These are phyloP conservation scores for Prunella strophiata DNA, from an alignment of 2,797 vertebrate species.

Conservation along the genomic window DNA sequence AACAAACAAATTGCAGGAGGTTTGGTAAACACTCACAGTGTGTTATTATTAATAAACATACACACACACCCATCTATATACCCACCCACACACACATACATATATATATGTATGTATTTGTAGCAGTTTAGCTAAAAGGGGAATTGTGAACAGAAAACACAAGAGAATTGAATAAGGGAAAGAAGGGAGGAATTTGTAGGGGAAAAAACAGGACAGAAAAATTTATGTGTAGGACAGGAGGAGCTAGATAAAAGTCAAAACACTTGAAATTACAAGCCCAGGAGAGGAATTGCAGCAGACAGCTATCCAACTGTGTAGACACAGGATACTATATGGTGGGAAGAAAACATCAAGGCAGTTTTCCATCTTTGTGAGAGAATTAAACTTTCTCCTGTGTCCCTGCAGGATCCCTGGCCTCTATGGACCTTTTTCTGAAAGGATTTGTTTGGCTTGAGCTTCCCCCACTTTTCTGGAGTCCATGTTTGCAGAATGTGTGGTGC, in stretches of 20 bases:
- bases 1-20: slow-evolving; percentile 7
- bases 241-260: background rate
- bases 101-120: background rate
- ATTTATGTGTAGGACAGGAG: accelerated
- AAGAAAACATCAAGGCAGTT: background rate
- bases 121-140: background rate
- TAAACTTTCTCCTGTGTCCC: background rate
- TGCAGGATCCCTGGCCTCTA: background rate
- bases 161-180: background rate
- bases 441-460: background rate
- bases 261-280: background rate
- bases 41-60: background rate
- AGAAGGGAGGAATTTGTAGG: background rate
- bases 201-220: background rate
- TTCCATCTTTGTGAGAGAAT: background rate
- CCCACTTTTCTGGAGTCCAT: accelerated
- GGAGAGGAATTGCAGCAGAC: background rate
- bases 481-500: accelerated
- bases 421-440: background rate
- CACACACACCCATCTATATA: background rate
- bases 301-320: background rate
- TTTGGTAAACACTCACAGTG: background rate
- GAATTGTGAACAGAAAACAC: background rate
- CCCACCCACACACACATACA: background rate
- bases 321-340: accelerated